phyloP scores from a whole-genome alignment of 2,797 vertebrate species.

The Chrosomus eos region DNA sequence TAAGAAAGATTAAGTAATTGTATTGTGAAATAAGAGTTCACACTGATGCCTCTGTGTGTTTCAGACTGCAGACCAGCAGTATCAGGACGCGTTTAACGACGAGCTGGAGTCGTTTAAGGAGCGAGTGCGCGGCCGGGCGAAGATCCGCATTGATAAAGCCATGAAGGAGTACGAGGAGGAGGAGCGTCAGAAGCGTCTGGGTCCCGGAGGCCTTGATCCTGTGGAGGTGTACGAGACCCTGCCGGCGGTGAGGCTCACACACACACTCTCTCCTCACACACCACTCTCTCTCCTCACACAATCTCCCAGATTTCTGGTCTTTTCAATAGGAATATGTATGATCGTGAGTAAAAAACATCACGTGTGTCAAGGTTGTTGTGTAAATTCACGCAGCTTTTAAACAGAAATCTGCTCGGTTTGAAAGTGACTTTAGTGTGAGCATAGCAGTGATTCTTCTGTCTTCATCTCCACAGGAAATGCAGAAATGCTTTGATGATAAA shows the following conservation, averaged over 20 bases:
- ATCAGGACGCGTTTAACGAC: constrained; percentile 84
- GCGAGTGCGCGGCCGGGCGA: constrained; percentile 80
- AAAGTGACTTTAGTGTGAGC: too few relatives aligned
- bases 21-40: not conserved
- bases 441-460: not conserved
- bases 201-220: constrained; percentile 88
- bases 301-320: too few relatives aligned
- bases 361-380: too few relatives aligned
- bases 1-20: not conserved
- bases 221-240: constrained; percentile 87
- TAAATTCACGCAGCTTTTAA: too few relatives aligned
- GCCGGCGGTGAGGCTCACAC: constrained; percentile 71
- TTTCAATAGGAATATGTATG: too few relatives aligned
- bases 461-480: constrained; percentile 79
- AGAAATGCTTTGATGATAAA: constrained; percentile 89
- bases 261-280: not conserved
- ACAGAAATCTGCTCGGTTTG: too few relatives aligned
- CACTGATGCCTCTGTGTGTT: not conserved
- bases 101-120: constrained; percentile 89
- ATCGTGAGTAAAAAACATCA: too few relatives aligned
- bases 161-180: constrained; percentile 88
- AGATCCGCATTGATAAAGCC: constrained; percentile 84
- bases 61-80: constrained; percentile 85
- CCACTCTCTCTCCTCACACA: too few relatives aligned
- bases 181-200: constrained; percentile 85